These are phyloP conservation scores for Alethe castanea DNA, from an alignment of 2,113 vertebrate genomes.

Conservation along the genomic window DNA sequence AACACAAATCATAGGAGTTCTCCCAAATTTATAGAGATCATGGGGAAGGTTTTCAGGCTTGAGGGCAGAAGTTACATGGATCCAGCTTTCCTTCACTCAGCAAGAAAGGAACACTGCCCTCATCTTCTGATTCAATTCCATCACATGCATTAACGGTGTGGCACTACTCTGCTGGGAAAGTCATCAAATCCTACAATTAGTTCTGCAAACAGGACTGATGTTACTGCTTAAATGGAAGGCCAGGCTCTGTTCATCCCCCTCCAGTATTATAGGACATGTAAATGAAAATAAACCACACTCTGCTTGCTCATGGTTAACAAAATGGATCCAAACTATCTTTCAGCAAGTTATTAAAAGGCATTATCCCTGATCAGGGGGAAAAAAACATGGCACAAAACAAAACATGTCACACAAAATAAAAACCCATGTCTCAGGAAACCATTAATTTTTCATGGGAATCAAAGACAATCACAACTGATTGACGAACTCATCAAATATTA, in stretches of 20 bases:
- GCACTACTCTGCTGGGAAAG: not conserved
- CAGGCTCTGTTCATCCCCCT: not conserved
- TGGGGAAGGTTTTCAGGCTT: not conserved
- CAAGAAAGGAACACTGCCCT: not conserved
- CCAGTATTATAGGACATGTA: not conserved
- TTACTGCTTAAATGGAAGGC: not conserved
- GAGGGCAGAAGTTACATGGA: not conserved
- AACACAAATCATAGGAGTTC: not conserved
- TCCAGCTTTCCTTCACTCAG: not conserved
- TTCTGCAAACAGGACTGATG: not conserved
- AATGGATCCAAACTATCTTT: not conserved
- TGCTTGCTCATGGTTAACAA: not conserved
- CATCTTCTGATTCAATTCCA: not conserved
- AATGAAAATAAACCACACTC: not conserved
- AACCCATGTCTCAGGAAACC: not conserved
- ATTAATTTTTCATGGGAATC: constrained; percentile 68
- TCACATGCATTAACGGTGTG: not conserved
- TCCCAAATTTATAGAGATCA: not conserved
- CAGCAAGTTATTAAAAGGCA: not conserved
- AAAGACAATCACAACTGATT: constrained; percentile 67
- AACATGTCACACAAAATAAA: not conserved
- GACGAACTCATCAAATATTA: constrained; percentile 71
- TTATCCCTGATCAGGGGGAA: not conserved
- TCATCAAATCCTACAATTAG: not conserved
- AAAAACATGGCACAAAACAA: not conserved